Conservation (phyloP, 2,888 invertebrate species). For the Poecilus cupreus region DNA sequence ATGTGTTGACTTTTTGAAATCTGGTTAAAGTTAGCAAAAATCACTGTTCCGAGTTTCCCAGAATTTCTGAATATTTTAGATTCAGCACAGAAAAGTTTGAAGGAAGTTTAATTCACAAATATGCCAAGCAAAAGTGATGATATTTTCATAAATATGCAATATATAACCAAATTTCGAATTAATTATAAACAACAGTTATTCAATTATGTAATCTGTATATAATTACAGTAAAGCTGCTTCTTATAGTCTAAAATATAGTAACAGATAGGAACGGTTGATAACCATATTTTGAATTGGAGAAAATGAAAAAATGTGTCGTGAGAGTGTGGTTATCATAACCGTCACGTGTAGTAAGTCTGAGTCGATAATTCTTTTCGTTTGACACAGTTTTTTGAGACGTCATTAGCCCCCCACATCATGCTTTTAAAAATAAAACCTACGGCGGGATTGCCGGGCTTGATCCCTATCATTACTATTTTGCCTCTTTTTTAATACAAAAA, state of each 20-base stretch:
- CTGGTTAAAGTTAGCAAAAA: no score
- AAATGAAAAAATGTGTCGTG: conserved; percentile 28
- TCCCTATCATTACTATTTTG: conserved; percentile 9
- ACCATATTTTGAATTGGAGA: neutral
- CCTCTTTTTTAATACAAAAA: conserved; percentile 28
- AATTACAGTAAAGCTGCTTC: neutral
- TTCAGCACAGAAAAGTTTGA: no score
- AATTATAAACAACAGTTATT: no score
- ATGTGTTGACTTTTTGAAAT: no score
- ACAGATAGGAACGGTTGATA: neutral
- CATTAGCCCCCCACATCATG: conserved; percentile 52
- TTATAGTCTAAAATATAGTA: neutral
- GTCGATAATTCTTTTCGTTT: conserved; percentile 47
- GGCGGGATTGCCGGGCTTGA: conserved; percentile 13
- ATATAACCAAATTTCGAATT: no score
- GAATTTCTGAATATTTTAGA: no score
- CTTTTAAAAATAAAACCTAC: conserved; percentile 53
- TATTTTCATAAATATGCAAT: no score
- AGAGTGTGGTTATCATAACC: conserved; percentile 37
- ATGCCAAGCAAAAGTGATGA: no score
- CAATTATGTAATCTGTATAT: neutral
- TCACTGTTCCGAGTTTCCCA: no score
- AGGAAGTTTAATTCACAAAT: no score
- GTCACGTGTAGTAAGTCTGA: conserved; percentile 25
- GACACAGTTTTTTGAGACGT: conserved; percentile 40